Base-by-base conservation (phyloP, 2,113 vertebrate genomes). In the Acinonyx jubatus region DNA sequence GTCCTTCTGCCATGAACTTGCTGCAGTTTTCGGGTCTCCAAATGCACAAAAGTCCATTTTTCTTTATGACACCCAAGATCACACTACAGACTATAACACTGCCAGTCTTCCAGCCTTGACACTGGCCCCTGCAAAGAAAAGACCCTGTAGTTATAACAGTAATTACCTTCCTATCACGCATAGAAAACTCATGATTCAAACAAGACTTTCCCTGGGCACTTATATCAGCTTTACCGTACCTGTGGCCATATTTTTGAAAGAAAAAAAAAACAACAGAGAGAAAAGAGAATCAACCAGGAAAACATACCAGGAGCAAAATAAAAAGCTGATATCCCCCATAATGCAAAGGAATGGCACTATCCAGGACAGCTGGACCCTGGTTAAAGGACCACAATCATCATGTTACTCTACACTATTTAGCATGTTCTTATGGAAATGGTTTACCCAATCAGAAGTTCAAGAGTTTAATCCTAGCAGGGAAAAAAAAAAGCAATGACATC, bases 61-160 rank as follows among this genome's bases (percentile, higher is more conserved):
- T 76, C 61, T 96, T 98, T 97, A 98, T 94, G 95, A 92, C 65
- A n/a, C 45, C 65, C 48, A 84, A 5, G 65, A 66, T 96, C 61
- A 82, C 25, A 21, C 57, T 89, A 18, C 13, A 89, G 68, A 76
- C 41, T 93, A n/a, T 41, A 91, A 19, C 18, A 38, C 18, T 95
- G 79, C 48, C 76, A 38, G 10, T 25, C 83, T n/a, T 36, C 0
- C 4, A 63, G 63, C 45, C 89, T 74, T 31, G 86, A 71, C 31
- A 29, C 25, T 80, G 71, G 9, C 2, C 7, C 71, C 50, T 7
- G 4, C 33, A 89, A 96, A 41, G 11, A 27, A 95, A 82, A 96
- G 1, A 4, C 33, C 31, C 7, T 80, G 66, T 33, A 96, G 66
- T 21, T 94, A 36, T 31, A 97, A 85, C 57, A 96, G 84, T 91